Conservation (phyloP, 2,113 vertebrate species). For the Catharus fuscescens region DNA sequence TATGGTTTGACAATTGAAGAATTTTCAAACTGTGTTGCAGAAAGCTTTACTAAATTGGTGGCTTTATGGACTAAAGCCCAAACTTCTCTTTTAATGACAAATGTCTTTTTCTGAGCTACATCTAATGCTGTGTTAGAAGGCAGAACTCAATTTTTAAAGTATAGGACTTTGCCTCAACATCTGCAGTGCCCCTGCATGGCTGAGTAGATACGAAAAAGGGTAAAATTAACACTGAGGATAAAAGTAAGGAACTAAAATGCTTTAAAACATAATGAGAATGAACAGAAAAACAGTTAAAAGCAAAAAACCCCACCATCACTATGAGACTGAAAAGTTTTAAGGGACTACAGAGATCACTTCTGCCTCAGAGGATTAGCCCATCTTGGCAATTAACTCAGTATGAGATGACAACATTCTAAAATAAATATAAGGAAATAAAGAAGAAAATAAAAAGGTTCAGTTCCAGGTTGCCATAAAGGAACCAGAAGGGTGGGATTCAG, state of each 20-base stretch:
- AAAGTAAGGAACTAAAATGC: background rate
- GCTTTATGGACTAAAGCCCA: background rate
- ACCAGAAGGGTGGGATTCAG: background rate
- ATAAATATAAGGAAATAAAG: background rate
- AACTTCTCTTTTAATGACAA: background rate
- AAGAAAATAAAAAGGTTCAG: background rate
- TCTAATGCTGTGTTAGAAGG: background rate
- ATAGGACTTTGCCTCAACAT: background rate
- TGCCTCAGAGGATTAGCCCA: background rate
- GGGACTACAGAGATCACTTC: background rate
- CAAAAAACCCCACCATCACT: background rate
- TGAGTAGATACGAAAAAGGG: background rate
- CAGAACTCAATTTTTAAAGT: background rate
- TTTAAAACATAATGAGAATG: background rate
- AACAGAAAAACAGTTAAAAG: background rate
- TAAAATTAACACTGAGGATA: background rate
- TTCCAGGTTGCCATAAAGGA: background rate
- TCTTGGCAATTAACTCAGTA: background rate
- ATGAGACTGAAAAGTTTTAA: background rate
- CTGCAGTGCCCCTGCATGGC: background rate
- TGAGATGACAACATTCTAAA: background rate
- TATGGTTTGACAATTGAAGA: background rate
- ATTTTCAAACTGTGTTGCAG: background rate
- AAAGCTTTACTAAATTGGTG: background rate
- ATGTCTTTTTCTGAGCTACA: background rate